Conservation (phyloP, 2,888 invertebrate species). For the Lamellibrachia satsuma region DNA sequence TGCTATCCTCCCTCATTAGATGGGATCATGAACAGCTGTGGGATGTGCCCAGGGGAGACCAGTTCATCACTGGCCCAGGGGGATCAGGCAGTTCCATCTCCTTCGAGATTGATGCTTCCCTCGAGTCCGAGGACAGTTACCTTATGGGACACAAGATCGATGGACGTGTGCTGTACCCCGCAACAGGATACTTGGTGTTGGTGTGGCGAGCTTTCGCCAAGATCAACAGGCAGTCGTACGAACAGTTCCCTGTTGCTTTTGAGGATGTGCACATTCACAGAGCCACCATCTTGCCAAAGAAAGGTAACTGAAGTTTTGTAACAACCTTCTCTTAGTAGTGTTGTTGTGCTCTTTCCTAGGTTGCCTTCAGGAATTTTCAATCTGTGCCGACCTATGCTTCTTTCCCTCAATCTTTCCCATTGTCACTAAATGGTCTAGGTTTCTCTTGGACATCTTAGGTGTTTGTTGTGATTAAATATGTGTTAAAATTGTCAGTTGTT, state of each 20-base stretch:
- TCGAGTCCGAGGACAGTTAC: conserved; percentile 69
- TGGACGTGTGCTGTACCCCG: conserved; percentile 88
- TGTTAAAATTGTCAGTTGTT: too few relatives aligned
- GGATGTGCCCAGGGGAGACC: conserved; percentile 68
- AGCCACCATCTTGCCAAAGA: conserved; percentile 91
- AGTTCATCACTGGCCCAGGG: conserved; percentile 46
- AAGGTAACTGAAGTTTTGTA: conserved; percentile 66
- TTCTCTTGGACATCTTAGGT: too few relatives aligned
- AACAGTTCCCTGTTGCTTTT: conserved; percentile 84
- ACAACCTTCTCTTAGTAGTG: too few relatives aligned
- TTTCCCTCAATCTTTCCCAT: too few relatives aligned
- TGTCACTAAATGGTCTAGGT: too few relatives aligned
- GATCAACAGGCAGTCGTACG: conserved; percentile 64
- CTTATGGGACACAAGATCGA: conserved; percentile 80
- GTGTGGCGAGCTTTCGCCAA: conserved; percentile 68
- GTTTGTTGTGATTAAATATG: too few relatives aligned
- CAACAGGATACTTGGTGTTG: conserved; percentile 75
- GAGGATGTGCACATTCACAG: conserved; percentile 91
- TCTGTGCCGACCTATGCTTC: too few relatives aligned
- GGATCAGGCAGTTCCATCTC: conserved; percentile 43
- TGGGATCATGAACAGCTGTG: conserved; percentile 91
- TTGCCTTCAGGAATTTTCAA: too few relatives aligned
- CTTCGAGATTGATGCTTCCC: conserved; percentile 54
- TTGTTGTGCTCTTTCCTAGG: too few relatives aligned
- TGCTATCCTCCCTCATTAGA: conserved; percentile 82